These are phyloP conservation scores for Epizoanthus stellaris DNA, from an alignment of 92 coral and sea anemone genomes.

Conservation along the genomic window DNA sequence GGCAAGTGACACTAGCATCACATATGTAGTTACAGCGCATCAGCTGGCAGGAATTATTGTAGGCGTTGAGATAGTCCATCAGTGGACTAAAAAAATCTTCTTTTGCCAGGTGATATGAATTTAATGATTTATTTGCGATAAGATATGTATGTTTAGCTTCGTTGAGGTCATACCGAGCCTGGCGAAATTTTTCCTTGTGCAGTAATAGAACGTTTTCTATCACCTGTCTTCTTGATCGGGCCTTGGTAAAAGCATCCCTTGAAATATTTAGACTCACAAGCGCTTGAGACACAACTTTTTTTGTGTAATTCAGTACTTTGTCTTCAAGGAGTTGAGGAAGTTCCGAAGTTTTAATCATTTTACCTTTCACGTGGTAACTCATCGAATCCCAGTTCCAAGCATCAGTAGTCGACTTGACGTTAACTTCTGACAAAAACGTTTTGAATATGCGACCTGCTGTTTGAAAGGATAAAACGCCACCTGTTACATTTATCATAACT, in stretches of 20 bases:
- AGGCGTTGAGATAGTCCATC: background rate
- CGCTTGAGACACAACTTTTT: conserved; percentile 13
- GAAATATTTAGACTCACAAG: conserved; percentile 4
- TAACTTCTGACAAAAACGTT: background rate
- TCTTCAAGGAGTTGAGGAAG: conserved; percentile 23
- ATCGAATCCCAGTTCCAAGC: conserved; percentile 18
- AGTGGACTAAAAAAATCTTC: background rate
- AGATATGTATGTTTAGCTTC: background rate
- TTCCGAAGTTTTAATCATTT: conserved; percentile 19
- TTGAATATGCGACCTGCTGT: conserved; percentile 1
- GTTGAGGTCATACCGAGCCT: background rate
- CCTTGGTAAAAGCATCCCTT: background rate
- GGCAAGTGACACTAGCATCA: background rate
- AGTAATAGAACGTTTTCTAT: background rate
- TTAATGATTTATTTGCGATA: background rate
- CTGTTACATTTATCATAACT: conserved; percentile 11
- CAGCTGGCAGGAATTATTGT: conserved; percentile 5
- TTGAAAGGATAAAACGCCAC: background rate
- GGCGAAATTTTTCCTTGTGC: background rate
- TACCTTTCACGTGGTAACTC: background rate
- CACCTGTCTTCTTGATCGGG: conserved; percentile 10
- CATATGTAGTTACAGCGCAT: conserved; percentile 18
- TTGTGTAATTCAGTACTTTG: conserved; percentile 1
- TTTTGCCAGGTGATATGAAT: conserved; percentile 20
- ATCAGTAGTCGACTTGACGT: conserved; percentile 3